Conservation (phyloP, 2,888 invertebrate species). For the Phortica okadai region DNA sequence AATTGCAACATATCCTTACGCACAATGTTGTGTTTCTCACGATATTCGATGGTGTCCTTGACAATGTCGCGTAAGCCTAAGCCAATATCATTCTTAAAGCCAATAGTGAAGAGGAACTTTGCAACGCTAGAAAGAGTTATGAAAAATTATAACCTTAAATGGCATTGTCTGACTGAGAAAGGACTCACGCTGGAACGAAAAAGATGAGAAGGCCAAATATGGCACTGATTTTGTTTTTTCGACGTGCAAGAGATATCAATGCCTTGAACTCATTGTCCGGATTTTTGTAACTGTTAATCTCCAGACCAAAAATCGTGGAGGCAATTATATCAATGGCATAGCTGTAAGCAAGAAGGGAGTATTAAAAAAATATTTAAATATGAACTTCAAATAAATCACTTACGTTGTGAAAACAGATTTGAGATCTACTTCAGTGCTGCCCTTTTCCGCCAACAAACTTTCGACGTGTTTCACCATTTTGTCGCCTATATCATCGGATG, state of each 20-base stretch:
- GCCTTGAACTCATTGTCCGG: slow-evolving; percentile 70
- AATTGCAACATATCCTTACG: slow-evolving; percentile 77
- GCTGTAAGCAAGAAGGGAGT: slow-evolving; percentile 49
- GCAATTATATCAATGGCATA: slow-evolving; percentile 77
- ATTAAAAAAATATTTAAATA: neutral
- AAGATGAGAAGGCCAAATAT: slow-evolving; percentile 57
- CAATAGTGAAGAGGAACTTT: slow-evolving; percentile 52
- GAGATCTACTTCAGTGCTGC: slow-evolving; percentile 76
- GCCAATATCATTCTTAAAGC: slow-evolving; percentile 57
- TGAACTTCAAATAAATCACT: neutral
- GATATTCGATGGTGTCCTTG: slow-evolving; percentile 74
- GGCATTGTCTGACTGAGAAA: neutral
- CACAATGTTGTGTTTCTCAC: slow-evolving; percentile 74
- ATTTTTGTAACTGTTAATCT: slow-evolving; percentile 72
- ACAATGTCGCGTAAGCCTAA: slow-evolving; percentile 74
- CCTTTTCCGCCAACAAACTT: slow-evolving; percentile 64
- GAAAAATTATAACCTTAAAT: neutral
- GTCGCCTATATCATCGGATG: slow-evolving; percentile 79
- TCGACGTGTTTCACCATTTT: slow-evolving; percentile 77
- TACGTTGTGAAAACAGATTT: slow-evolving; percentile 57
- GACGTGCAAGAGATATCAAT: slow-evolving; percentile 51
- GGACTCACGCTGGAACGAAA: slow-evolving; percentile 66
- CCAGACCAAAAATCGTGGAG: slow-evolving; percentile 76
- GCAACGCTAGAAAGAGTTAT: slow-evolving; percentile 48
- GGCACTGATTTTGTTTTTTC: slow-evolving; percentile 37